phyloP scores from a whole-genome alignment of 2,797 vertebrate genomes.

The Tapirus indicus region DNA sequence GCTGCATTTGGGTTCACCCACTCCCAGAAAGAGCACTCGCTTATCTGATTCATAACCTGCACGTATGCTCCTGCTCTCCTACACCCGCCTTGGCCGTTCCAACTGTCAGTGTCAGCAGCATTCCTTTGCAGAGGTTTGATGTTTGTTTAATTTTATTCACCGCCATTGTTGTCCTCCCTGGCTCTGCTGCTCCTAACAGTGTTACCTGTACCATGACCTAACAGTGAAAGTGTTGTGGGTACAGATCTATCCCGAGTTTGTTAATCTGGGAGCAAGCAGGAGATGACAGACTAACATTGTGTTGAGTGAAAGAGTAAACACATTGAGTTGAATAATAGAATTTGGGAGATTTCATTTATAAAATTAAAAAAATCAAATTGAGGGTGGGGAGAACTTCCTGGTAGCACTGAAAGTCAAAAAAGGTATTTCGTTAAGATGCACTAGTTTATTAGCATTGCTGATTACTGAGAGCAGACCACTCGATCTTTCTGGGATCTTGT shows the following conservation, averaged over 20 bases:
- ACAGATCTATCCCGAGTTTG: neutral
- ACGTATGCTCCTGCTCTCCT: accelerated
- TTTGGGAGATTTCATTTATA: constrained; percentile 21
- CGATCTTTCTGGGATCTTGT: neutral
- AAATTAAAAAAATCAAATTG: neutral
- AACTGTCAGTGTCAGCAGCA: neutral
- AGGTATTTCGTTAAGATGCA: constrained; percentile 10
- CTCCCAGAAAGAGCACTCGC: neutral
- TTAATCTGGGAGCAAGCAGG: neutral
- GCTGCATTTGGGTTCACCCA: neutral
- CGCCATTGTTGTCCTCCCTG: accelerated
- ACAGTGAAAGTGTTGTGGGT: neutral
- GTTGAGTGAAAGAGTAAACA: neutral
- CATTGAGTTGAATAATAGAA: neutral
- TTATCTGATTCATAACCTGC: neutral
- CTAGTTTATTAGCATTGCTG: neutral
- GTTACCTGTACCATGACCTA: neutral
- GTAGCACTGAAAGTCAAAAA: neutral
- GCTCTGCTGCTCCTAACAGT: neutral
- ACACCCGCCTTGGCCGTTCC: neutral
- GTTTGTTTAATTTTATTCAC: neutral
- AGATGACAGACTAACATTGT: neutral
- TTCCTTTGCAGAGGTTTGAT: neutral
- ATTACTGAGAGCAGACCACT: neutral
- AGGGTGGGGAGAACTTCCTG: neutral